A percentile compares a stretch with the other conserved stretches of the same genome.
Conservation (phyloP, 2,888 invertebrate genomes). For the Petrolisthes manimaculis region DNA sequence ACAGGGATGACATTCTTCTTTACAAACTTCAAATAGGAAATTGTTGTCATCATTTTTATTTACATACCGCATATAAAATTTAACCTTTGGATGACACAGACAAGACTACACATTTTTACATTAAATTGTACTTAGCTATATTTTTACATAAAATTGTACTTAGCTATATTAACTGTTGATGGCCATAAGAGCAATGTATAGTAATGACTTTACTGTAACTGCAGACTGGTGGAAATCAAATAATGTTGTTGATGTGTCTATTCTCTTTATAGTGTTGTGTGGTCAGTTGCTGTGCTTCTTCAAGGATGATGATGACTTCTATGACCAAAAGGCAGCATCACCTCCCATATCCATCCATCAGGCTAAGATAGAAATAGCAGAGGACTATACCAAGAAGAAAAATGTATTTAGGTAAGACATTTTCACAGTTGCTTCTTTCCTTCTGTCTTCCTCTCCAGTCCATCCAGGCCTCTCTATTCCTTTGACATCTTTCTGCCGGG, state of each 20-base stretch:
- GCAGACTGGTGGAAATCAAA: too few relatives aligned
- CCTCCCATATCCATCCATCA: constrained; percentile 83
- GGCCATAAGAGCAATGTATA: too few relatives aligned
- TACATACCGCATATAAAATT: too few relatives aligned
- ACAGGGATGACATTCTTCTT: too few relatives aligned
- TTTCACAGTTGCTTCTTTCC: background rate
- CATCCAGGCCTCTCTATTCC: background rate
- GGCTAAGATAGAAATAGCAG: constrained; percentile 87
- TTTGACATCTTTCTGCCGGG: background rate
- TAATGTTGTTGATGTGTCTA: background rate
- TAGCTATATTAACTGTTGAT: background rate
- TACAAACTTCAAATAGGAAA: too few relatives aligned
- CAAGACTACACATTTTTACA: too few relatives aligned
- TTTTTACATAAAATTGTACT: background rate
- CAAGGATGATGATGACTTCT: constrained; percentile 92
- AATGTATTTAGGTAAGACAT: constrained; percentile 85
- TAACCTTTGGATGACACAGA: too few relatives aligned
- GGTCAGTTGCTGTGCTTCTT: constrained; percentile 98
- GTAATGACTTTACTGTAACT: too few relatives aligned
- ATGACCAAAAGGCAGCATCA: constrained; percentile 87
- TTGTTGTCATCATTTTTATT: too few relatives aligned
- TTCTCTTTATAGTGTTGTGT: constrained; percentile 80
- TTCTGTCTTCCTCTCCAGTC: background rate
- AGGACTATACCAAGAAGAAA: constrained; percentile 95
- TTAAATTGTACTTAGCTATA: background rate